Evolutionary conservation across 2,113 vertebrate species (phyloP).

Genomic region (Typhlomys cinereus): DNA sequence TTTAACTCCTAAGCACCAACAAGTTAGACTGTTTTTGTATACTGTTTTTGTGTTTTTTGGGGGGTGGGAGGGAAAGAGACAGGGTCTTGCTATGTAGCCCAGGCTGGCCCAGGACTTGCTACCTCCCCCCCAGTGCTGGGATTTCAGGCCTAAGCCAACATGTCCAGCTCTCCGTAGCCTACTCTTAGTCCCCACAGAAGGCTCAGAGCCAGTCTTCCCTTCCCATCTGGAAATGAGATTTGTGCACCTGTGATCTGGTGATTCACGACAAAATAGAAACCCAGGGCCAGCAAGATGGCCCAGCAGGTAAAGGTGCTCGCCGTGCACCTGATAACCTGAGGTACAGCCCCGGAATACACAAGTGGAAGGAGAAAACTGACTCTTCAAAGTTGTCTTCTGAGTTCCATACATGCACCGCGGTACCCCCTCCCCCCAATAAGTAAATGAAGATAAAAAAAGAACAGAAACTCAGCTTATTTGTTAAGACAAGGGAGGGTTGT

Average conservation of each 20-base stretch:
- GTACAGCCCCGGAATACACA: too few relatives aligned
- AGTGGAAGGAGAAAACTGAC: too few relatives aligned
- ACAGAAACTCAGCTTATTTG: background rate
- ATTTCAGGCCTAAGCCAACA: background rate
- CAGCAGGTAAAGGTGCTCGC: too few relatives aligned
- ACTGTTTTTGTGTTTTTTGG: background rate
- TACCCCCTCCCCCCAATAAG: too few relatives aligned
- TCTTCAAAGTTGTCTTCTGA: too few relatives aligned
- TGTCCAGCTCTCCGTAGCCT: background rate
- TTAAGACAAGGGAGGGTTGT: background rate
- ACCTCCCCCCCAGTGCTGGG: background rate
- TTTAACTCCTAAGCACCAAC: background rate
- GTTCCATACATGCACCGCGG: too few relatives aligned
- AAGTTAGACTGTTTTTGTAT: background rate
- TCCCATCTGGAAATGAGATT: background rate
- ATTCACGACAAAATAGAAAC: too few relatives aligned
- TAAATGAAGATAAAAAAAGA: too few relatives aligned
- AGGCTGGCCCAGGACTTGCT: background rate
- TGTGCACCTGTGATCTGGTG: background rate
- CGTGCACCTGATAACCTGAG: too few relatives aligned
- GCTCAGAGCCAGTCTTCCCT: background rate
- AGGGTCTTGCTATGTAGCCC: background rate
- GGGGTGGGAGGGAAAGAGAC: too few relatives aligned
- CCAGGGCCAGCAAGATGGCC: too few relatives aligned
- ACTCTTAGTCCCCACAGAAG: background rate